phyloP scores from a whole-genome alignment of 53 echinoderm and acorn worm species.

The Pentamera pediparva region DNA sequence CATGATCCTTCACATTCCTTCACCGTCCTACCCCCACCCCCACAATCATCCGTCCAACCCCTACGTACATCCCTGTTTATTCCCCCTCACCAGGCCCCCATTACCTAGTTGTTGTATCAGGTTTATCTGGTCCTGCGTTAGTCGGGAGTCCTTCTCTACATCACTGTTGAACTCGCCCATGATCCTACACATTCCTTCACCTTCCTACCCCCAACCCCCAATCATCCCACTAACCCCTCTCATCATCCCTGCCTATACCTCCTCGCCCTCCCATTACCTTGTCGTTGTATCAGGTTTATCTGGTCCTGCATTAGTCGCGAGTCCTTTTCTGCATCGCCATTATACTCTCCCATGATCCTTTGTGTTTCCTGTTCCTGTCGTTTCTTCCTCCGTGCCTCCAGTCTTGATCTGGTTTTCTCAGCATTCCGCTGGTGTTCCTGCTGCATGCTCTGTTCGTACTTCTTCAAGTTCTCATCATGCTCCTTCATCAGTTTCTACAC shows the following conservation, averaged over 20 bases:
- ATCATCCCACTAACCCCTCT: neutral
- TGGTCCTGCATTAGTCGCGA: constrained; percentile 73
- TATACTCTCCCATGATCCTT: constrained; percentile 53
- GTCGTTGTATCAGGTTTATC: constrained; percentile 69
- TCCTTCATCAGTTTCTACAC: constrained; percentile 79
- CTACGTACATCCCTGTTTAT: too few species aligned
- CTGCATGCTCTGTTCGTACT: constrained; percentile 52
- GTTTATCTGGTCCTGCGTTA: too few species aligned
- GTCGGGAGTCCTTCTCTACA: too few species aligned
- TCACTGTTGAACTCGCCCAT: too few species aligned
- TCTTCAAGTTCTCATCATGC: constrained; percentile 73
- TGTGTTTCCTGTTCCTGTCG: constrained; percentile 59
- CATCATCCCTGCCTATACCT: neutral
- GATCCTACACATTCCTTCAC: too few species aligned
- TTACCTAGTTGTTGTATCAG: too few species aligned
- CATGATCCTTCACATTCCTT: too few species aligned
- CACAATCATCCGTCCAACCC: too few species aligned
- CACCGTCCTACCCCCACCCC: too few species aligned
- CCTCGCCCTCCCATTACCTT: constrained; percentile 62
- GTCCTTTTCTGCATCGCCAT: constrained; percentile 52
- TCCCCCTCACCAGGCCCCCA: too few species aligned
- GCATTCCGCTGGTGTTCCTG: constrained; percentile 65
- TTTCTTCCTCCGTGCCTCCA: constrained; percentile 68
- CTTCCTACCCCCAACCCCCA: too few species aligned
- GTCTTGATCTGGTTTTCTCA: constrained; percentile 53